Percentiles rank a stretch among this genome's conserved stretches.
These are phyloP conservation scores for Montifringilla adamsi DNA, from an alignment of 2,113 vertebrate genomes.

Conservation along the genomic window DNA sequence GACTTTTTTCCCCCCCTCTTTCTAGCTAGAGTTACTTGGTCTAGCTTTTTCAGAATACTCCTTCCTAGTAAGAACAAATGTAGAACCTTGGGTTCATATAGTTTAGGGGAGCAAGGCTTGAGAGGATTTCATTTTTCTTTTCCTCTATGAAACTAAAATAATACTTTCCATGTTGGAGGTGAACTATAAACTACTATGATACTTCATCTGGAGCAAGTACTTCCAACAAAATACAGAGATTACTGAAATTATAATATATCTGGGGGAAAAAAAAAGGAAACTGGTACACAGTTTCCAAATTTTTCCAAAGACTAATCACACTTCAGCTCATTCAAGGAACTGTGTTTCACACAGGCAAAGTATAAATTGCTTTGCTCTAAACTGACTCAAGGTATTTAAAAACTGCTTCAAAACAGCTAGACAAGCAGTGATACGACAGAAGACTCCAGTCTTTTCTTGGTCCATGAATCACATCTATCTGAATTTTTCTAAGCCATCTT, in stretches of 20 bases:
- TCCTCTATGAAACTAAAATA: background rate
- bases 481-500: background rate
- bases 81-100: background rate
- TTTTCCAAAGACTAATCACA: background rate
- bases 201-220: background rate
- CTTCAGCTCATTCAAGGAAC: background rate
- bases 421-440: background rate
- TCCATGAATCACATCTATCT: background rate
- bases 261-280: background rate
- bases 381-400: background rate
- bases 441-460: background rate
- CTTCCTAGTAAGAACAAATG: background rate
- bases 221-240: background rate
- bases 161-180: background rate
- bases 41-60: background rate
- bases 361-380: slow-evolving; percentile 3
- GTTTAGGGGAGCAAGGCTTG: background rate
- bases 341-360: background rate
- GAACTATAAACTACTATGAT: background rate
- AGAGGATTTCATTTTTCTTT: background rate
- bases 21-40: background rate
- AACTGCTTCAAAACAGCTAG: background rate
- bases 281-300: background rate
- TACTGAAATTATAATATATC: background rate
- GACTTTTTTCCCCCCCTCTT: background rate